A percentile compares a stretch with the other conserved stretches of the same genome.
Evolutionary conservation across 1,140 invertebrate genomes (phyloP).

Genomic region (Colletes latitarsis): DNA sequence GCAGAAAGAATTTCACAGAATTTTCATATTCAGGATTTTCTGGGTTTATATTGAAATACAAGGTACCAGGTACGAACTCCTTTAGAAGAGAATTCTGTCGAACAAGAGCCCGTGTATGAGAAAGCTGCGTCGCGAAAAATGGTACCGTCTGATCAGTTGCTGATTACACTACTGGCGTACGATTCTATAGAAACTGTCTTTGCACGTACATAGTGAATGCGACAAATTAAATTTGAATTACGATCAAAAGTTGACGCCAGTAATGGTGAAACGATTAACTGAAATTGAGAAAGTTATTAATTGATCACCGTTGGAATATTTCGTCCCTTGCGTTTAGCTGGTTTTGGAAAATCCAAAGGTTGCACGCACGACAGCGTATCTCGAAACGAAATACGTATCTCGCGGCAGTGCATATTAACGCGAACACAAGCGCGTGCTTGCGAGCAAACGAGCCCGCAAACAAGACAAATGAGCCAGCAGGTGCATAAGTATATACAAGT

Average conservation of each 20-base stretch:
- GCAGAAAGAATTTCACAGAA: background rate
- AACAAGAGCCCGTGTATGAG: too few relatives aligned
- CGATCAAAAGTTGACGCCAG: too few relatives aligned
- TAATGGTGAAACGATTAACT: too few relatives aligned
- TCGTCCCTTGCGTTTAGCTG: background rate
- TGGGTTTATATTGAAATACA: background rate
- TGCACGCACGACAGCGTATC: background rate
- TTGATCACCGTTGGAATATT: too few relatives aligned
- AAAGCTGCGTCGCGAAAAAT: background rate
- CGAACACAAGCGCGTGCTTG: background rate
- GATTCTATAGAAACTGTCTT: background rate
- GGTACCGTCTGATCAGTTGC: background rate
- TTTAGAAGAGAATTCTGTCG: background rate
- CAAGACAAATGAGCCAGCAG: conserved; percentile 17
- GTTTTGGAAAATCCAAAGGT: background rate
- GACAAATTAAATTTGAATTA: too few relatives aligned
- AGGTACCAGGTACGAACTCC: background rate
- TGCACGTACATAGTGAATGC: background rate
- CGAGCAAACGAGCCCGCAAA: conserved; percentile 20
- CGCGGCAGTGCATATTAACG: conserved; percentile 6
- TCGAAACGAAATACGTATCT: conserved; percentile 1
- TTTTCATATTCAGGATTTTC: background rate
- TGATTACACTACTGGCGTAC: background rate
- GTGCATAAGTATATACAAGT: conserved; percentile 8
- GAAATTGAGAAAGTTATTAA: too few relatives aligned